phyloP scores from a whole-genome alignment of 1,140 invertebrate species.

The Drosophila prosaltans region DNA sequence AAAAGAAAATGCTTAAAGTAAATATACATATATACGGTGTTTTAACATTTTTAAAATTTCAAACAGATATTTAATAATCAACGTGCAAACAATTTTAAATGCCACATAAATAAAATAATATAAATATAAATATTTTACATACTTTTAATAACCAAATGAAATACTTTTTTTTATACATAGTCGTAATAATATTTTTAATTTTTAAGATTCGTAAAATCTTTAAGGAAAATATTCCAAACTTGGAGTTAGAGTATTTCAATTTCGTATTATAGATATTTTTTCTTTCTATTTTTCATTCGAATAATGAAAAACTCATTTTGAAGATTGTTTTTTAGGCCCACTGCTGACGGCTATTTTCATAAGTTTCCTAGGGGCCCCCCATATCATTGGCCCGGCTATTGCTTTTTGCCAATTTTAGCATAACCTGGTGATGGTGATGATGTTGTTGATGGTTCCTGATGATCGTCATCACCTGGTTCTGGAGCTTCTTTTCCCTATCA shows the following conservation, averaged over 20 bases:
- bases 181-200: no score
- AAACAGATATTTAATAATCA: no score
- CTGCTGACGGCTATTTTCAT: conserved; percentile 45
- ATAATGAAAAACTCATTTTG: conserved; percentile 17
- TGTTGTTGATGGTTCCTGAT: neutral
- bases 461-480: conserved; percentile 65
- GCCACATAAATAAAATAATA: no score
- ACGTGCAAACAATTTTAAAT: no score
- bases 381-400: conserved; percentile 26
- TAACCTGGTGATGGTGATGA: conserved; percentile 18
- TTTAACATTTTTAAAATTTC: no score
- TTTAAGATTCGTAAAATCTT: no score
- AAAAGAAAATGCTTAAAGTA: no score
- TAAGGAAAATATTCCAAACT: no score
- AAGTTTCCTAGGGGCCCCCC: conserved; percentile 14
- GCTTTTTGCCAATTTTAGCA: conserved; percentile 51
- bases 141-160: no score
- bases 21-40: no score
- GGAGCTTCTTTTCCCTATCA: conserved; percentile 32
- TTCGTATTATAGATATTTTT: neutral
- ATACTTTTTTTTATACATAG: no score
- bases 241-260: neutral
- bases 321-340: conserved; percentile 40
- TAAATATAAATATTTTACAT: no score
- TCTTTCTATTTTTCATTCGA: conserved; percentile 14